A percentile compares a stretch with the other conserved stretches of the same genome.
These are phyloP conservation scores for Allygus modestus DNA, from an alignment of 2,888 invertebrate species.

Conservation along the genomic window DNA sequence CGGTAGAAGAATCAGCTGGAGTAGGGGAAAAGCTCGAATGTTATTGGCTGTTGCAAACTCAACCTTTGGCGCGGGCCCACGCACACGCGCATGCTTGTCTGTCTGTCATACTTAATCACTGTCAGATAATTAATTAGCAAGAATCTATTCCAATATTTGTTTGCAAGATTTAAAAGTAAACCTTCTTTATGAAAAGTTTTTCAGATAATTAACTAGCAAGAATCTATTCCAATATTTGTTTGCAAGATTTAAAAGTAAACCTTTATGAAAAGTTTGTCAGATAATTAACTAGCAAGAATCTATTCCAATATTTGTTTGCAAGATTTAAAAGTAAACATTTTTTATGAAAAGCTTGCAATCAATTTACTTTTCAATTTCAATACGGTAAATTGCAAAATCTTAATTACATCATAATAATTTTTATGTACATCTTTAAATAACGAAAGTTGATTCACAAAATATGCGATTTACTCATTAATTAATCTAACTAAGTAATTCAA, in stretches of 20 bases:
- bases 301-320: neutral
- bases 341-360: no score
- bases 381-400: no score
- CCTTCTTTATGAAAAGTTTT: no score
- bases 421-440: no score
- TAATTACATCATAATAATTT: no score
- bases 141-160: neutral
- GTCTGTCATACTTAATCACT: neutral
- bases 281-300: neutral
- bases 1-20: conserved; percentile 51
- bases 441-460: no score
- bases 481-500: no score
- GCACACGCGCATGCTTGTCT: conserved; percentile 48
- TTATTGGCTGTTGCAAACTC: conserved; percentile 50
- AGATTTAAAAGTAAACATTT: no score
- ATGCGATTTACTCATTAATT: no score
- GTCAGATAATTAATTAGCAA: neutral
- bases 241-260: no score
- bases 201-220: neutral
- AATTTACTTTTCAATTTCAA: no score
- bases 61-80: conserved; percentile 63
- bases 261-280: neutral
- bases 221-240: neutral
- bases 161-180: no score
- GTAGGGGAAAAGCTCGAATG: conserved; percentile 33